Base-by-base conservation (phyloP, 2,888 invertebrate species). In the Morinoia aosen region DNA sequence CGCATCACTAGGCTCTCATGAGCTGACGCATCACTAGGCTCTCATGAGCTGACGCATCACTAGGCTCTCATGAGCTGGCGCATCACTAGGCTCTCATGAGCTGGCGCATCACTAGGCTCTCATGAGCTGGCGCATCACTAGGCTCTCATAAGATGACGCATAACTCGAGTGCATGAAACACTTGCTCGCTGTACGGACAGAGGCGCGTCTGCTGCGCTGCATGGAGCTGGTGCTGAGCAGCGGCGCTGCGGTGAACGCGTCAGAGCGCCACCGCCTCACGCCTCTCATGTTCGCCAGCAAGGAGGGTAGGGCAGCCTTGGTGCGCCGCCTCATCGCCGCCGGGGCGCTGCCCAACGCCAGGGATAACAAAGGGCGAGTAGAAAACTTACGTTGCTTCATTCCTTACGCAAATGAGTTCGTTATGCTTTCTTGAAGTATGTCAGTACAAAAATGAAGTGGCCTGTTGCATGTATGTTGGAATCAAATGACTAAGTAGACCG, bases 241-340 rank as follows among this genome's bases (percentile, higher is more conserved):
- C 96, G 97, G 97, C 33, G 97, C 97, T 7, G 96, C 97, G 64
- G 96, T 97, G 39, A 97, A 97, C 96, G 97, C 97, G 4, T 95
- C 96, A 39, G 97, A 97, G 96, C 97, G 97, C 95, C 97, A 97
- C 97, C 97, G 97, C 95, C 97, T 97, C 96, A 97, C 97, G 16
- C 97, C 97, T 5, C 97, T 97, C 95, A 97, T 97, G 97, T 97
- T 97, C 97, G 97, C 97, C 64, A 97, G 97, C 25, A 97, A 97
- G 96, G 97, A 97, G 96, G 97, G 97, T 8, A 97, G 97, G 88
- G 76, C 96, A 0, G 96, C 96, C n/a, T 97, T 97, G n/a, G 97
- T 97, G 5, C 96, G 97, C 95, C 96, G 96, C 58, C 97, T 97
- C 48, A 96, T 97, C 19, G 97, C 97, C 8, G 96, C 96, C 76